Percentiles rank a stretch among this genome's conserved stretches.
phyloP scores from a whole-genome alignment of 2,888 invertebrate genomes.

The Scrobipalpa atriplicella region DNA sequence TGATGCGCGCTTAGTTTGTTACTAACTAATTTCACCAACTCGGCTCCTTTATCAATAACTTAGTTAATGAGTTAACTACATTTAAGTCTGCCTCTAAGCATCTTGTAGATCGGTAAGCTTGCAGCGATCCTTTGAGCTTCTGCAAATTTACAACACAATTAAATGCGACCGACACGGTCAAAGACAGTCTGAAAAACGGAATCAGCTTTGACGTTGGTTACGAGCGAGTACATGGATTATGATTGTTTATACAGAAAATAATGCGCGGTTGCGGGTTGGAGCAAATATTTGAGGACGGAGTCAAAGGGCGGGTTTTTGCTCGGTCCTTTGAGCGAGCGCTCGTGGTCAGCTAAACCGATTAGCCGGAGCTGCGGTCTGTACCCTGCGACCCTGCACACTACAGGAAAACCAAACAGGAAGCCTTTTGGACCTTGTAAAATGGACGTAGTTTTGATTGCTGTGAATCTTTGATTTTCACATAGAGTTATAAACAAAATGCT shows the following conservation, averaged over 20 bases:
- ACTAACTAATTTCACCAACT: conserved; percentile 24
- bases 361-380: conserved; percentile 37
- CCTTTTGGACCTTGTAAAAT: conserved; percentile 7
- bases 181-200: conserved; percentile 52
- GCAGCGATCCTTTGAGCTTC: conserved; percentile 21
- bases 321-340: conserved; percentile 68
- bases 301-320: conserved; percentile 78
- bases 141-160: conserved; percentile 31
- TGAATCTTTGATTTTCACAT: conserved; percentile 4
- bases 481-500: not conserved
- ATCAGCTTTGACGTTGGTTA: conserved; percentile 55
- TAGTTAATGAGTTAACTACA: conserved; percentile 23
- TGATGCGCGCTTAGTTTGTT: conserved; percentile 28
- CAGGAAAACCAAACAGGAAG: conserved; percentile 24
- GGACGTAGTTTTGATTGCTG: conserved; percentile 1
- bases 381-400: conserved; percentile 18
- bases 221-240: conserved; percentile 57
- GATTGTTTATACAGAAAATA: conserved; percentile 79
- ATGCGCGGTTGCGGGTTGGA: conserved; percentile 73
- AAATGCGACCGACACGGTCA: conserved; percentile 37
- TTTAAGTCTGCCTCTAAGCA: conserved; percentile 20
- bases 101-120: conserved; percentile 16
- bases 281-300: conserved; percentile 79
- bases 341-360: conserved; percentile 80
- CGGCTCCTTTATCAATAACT: conserved; percentile 17